Percentiles rank a stretch among this genome's conserved stretches.
phyloP scores from a whole-genome alignment of 53 echinoderm and acorn worm genomes.

The Stichopus horrens region DNA sequence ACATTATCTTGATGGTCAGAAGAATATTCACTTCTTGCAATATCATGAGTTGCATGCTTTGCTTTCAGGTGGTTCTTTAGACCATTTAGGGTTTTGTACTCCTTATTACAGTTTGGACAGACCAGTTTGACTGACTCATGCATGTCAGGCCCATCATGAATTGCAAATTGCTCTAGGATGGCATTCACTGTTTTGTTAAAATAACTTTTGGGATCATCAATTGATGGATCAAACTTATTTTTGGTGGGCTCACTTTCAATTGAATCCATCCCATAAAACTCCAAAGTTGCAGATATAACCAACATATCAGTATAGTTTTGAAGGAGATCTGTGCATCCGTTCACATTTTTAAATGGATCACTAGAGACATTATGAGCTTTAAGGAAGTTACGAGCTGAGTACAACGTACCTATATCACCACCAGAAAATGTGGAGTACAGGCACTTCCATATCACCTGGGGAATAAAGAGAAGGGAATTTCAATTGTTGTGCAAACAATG shows the following conservation, averaged over 20 bases:
- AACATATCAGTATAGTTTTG: constrained; percentile 41
- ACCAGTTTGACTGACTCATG: background rate
- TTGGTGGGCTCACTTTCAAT: background rate
- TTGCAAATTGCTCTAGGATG: constrained; percentile 8
- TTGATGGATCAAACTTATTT: background rate
- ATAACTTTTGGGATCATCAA: background rate
- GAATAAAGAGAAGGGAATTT: background rate
- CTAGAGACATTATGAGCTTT: constrained; percentile 44
- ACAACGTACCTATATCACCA: constrained; percentile 51
- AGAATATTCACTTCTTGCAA: background rate
- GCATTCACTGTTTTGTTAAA: background rate
- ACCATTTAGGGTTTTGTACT: constrained; percentile 30
- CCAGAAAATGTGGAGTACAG: constrained; percentile 45
- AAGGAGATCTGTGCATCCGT: constrained; percentile 49
- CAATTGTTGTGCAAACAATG: too few relatives aligned
- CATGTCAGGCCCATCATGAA: constrained; percentile 36
- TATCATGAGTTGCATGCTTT: constrained; percentile 7
- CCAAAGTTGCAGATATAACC: background rate
- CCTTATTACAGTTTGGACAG: background rate
- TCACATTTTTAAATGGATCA: constrained; percentile 48
- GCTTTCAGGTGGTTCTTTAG: constrained; percentile 9
- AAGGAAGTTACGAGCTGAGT: constrained; percentile 46
- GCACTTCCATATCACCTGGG: constrained; percentile 47
- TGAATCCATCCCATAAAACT: constrained; percentile 39
- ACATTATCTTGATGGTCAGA: constrained; percentile 5